A percentile compares a stretch with the other conserved stretches of the same genome.
phyloP scores from a whole-genome alignment of 2,888 invertebrate genomes.

The Sphaerophoria rueppellii region DNA sequence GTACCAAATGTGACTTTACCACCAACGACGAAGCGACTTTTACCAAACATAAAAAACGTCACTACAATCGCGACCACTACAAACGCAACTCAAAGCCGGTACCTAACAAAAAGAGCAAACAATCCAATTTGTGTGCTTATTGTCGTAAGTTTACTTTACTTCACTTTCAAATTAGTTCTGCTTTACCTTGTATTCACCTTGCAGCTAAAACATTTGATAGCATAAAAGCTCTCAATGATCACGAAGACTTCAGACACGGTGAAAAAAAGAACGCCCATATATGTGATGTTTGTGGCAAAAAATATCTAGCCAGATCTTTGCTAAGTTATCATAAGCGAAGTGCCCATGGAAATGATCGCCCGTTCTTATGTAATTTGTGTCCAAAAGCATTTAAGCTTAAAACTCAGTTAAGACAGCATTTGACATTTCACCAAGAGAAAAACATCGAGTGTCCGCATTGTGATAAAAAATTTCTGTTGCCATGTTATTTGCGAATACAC shows the following conservation, averaged over 20 bases:
- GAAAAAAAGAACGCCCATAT: neutral
- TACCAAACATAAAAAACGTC: constrained; percentile 30
- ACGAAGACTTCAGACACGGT: constrained; percentile 12
- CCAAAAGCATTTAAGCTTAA: constrained; percentile 75
- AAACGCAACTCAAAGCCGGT: neutral
- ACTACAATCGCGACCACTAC: constrained; percentile 7
- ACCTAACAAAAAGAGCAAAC: neutral
- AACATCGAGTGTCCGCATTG: constrained; percentile 74
- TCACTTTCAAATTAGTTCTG: neutral
- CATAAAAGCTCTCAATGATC: constrained; percentile 58
- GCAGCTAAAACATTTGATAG: constrained; percentile 64
- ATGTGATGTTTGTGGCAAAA: constrained; percentile 53
- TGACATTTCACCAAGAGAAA: constrained; percentile 72
- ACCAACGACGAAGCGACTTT: constrained; percentile 17
- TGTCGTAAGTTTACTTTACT: constrained; percentile 55
- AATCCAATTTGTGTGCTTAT: constrained; percentile 39
- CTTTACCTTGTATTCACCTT: constrained; percentile 5
- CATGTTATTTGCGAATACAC: constrained; percentile 74
- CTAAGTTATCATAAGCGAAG: constrained; percentile 38
- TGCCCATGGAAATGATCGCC: constrained; percentile 50
- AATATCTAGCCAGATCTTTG: constrained; percentile 14
- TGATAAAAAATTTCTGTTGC: constrained; percentile 74
- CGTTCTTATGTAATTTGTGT: constrained; percentile 74
- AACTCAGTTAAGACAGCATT: constrained; percentile 72
- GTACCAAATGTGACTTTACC: constrained; percentile 37